Base-by-base conservation (phyloP, 2,888 invertebrate species). In the Serripes groenlandicus region DNA sequence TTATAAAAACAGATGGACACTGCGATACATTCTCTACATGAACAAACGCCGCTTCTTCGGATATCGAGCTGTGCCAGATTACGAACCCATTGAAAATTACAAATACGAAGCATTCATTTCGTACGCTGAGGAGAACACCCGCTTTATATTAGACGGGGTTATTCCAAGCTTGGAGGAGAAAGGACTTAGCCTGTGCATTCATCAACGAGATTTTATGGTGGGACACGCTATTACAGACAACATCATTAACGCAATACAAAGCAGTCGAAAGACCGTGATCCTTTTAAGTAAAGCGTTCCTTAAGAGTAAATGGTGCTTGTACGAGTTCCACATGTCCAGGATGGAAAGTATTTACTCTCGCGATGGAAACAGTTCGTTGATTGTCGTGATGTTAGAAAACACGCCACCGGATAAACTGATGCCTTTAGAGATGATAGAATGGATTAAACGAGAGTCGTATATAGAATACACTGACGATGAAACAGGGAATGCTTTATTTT, bases 261-360 rank as follows among this genome's bases (percentile, higher is more conserved):
- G 54, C 23, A 91, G 91, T 68, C 83, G 78, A 69, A 86, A 88
- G 54, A 89, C 86, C 0, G 60, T 90, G 1, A 80, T 87, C 34
- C 23, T 91, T n/a, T 35, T 91, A 18, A 76, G 87, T 9, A 64
- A 68, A 18, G 56, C 28, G 23, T 91, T 86, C 64, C 26, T 88
- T 7, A 26, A 76, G 9, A 88, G 88, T 52, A 69, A 85, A 21
- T 89, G 83, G 81, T 90, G 90, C 79, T 74, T 87, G 71, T 88
- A 87, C 58, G 91, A 91, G 76, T 84, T 90, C 23, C 78, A 87
- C n/a, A 87, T 87, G 76, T 88, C 90, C 2, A 35, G 80, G 23
- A 80, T 85, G 85, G 88, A 88, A 58, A 84, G 84, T 69, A 78
- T 84, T 18, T 84, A 81, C 60, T 81, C 81, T 0, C 66, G 78